Evolutionary conservation across 2,888 invertebrate species (phyloP), one percentile per base, ranked within the genome.

Genomic region (Nomada ferruginata): DNA sequence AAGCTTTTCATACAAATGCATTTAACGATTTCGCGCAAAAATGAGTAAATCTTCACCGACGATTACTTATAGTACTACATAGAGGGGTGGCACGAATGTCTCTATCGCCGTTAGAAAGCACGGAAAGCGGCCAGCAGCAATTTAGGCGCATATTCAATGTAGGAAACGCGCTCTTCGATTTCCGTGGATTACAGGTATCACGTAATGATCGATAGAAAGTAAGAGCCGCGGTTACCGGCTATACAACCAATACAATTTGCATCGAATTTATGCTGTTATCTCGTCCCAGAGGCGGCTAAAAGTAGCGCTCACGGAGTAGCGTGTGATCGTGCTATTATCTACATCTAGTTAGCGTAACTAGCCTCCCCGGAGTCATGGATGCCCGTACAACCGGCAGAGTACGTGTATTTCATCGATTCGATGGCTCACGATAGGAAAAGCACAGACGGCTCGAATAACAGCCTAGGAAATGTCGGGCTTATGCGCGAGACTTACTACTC

Each of bases 391-490:
- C 61, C 78, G 53, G 84, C 84, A 79, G 76, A 82, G 79, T 79
- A 53, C 76, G 82, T 83, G 83, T 78, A 79, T 80, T 75, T 83
- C 64, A 72, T 85, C 79, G 84, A 84, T 88, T 82, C 79, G 83
- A 84, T 81, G 60, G 61, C 53, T 57, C 29, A 13, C 79, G 36
- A 83, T 63, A 80, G 60, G 73, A 79, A 77, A 79, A 44, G 36
- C 69, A 61, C 60, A 53, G 73, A 72, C 47, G 68, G 73, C 69
- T 79, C 69, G 59, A 77, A 83, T 60, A 81, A 68, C 70, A 11
- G 76, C 59, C 50, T 47, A 47, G 69, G 76, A 65, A 69, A 68
- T 50, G 73, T 69, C 52, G 42, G 68, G 11, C 53, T 10, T 57
- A 42, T 64, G 50, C 57, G n/a, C 65, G 57, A 76, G 57, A 81